Evolutionary conservation across 1,140 invertebrate genomes (phyloP), one percentile per base, ranked within the genome.

Genomic region (Drosophila nigrodunni): DNA sequence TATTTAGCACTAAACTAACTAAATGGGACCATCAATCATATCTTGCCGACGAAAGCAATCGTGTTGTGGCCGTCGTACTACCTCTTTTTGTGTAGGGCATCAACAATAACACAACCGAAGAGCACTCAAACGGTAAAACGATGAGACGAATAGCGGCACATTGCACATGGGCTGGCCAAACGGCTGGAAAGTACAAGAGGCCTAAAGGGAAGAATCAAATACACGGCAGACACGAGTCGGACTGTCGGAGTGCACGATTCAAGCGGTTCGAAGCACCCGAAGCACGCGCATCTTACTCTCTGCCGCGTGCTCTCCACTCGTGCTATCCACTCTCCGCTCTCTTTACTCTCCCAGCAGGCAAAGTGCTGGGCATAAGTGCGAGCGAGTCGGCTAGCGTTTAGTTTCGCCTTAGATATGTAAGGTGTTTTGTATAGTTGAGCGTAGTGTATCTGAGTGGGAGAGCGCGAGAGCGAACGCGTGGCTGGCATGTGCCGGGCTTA

Each of bases 361-460:
- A 8, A 46, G 8, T 34, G 8, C 21, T 21, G 21, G 37, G 1
- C 13, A 6, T 50, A 21, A 25, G 86, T 79, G 81, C 61, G 72
- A 85, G 75, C 61, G 81, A 73, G 81, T 65, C 77, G 77, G 85
- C 85, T 44, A 85, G 66, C 70, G 68, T 74, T 78, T 79, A 85
- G 76, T 88, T 85, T 75, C 75, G 78, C 78, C 75, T 70, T 89
- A 89, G 78, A 66, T 89, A 89, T 89, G 85, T 89, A 74, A 81
- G 78, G 71, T 81, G 81, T 67, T 67, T 85, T 89, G 85, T 88
- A 77, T 88, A 87, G 83, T 80, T 82, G 82, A 77, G 79, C 73
- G 74, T 72, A 89, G 70, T 89, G 78, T 78, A 89, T 85, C 86
- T 85, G 85, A 89, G 85, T 76, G 85, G 85, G 85, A 89, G 81